These are phyloP conservation scores for Metopia argyrocephala DNA, from an alignment of 2,888 invertebrate species.

Conservation along the genomic window DNA sequence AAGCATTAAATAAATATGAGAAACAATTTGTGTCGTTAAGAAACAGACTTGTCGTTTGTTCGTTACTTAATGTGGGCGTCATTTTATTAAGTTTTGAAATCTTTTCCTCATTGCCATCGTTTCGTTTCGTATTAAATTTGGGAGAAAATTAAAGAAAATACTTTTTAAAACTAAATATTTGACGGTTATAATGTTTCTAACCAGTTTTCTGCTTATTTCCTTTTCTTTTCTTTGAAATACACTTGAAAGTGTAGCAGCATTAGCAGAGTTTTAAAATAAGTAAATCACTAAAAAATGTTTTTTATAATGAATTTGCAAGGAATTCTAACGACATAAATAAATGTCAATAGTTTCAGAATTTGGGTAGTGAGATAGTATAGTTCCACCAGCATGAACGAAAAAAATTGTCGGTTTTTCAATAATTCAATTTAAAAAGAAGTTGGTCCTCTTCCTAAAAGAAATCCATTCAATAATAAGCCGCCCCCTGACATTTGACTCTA, in stretches of 20 bases:
- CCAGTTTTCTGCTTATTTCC: no score
- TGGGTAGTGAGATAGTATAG: no score
- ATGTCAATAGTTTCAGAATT: no score
- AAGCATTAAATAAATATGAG: constrained; percentile 35
- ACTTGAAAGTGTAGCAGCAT: neutral
- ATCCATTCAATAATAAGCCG: no score
- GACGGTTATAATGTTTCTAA: constrained; percentile 48
- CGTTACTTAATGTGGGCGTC: constrained; percentile 47
- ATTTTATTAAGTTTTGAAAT: constrained; percentile 21
- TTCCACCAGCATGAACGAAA: no score
- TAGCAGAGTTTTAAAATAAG: neutral
- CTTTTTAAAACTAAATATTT: constrained; percentile 43
- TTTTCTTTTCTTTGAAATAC: neutral
- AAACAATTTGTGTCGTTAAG: constrained; percentile 44
- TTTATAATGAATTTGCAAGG: neutral
- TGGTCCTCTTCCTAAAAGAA: no score
- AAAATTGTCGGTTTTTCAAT: no score
- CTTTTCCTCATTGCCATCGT: neutral
- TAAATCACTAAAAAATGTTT: neutral
- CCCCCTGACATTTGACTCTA: no score
- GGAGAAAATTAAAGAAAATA: no score
- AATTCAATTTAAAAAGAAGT: no score
- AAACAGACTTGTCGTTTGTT: neutral
- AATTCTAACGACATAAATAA: no score
- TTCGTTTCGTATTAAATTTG: constrained; percentile 21